Evolutionary conservation across 2,888 invertebrate species (phyloP).

Genomic region (Itoplectis maculator): DNA sequence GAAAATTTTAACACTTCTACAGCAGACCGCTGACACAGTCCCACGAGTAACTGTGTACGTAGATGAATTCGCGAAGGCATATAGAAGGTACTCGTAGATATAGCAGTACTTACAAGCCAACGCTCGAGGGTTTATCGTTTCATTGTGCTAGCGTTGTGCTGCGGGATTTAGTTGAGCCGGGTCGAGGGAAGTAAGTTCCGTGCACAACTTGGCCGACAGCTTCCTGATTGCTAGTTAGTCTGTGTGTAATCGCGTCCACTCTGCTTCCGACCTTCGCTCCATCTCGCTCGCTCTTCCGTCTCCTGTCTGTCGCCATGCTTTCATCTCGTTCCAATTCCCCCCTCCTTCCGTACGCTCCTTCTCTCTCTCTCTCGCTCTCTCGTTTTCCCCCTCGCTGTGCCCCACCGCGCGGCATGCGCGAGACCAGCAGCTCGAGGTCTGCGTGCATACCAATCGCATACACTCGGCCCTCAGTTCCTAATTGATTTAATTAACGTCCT

Average conservation of each 20-base stretch:
- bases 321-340: slow-evolving; percentile 20
- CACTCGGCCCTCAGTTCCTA: slow-evolving; percentile 71
- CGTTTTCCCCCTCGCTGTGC: slow-evolving; percentile 41
- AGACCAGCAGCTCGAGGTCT: slow-evolving; percentile 52
- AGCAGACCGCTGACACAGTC: slow-evolving; percentile 25
- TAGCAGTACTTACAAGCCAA: slow-evolving; percentile 58
- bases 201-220: slow-evolving; percentile 79
- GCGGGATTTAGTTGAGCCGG: slow-evolving; percentile 69
- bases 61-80: slow-evolving; percentile 34
- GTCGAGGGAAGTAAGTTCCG: slow-evolving; percentile 75
- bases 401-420: not conserved
- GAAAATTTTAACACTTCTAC: slow-evolving; percentile 44
- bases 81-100: slow-evolving; percentile 11
- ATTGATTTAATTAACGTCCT: slow-evolving; percentile 80
- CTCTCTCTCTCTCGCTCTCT: slow-evolving; percentile 34
- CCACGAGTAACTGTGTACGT: slow-evolving; percentile 26
- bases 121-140: slow-evolving; percentile 70
- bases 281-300: slow-evolving; percentile 55
- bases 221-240: slow-evolving; percentile 81
- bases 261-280: slow-evolving; percentile 71
- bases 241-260: slow-evolving; percentile 77
- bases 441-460: slow-evolving; percentile 76
- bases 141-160: slow-evolving; percentile 68
- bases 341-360: slow-evolving; percentile 4
- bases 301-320: slow-evolving; percentile 34